Evolutionary conservation across 2,888 invertebrate genomes (phyloP), one percentile per base, ranked within the genome.

Genomic region (Neoaliturus tenellus): DNA sequence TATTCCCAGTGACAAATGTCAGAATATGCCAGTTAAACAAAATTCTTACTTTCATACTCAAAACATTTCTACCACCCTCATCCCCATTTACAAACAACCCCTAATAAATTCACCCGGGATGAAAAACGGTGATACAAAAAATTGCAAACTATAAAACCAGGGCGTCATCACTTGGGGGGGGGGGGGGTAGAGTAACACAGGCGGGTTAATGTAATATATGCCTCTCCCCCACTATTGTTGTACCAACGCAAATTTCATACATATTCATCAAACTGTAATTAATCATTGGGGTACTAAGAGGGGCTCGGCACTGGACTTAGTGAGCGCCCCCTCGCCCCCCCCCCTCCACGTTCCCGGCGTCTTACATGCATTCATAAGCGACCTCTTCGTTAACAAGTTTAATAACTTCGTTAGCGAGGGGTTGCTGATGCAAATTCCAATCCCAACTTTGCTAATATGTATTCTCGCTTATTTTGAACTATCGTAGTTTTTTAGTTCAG

Each of bases 221-320:
- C 44, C 75, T 35, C 39, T 33, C 31, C 31, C 41, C 28, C 51
- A 17, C 78, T 35, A 78, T 78, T 78, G 78, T 78, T 78, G 75
- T 75, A 35, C 78, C 78, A 31, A 78, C 78, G 55, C 78, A 78
- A 82, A 82, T 55, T 84, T 84, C 84, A 84, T 84, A 82, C 84
- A 84, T 84, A 84, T 84, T 84, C 84, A 84, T 81, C 84, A 78
- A 82, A 82, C 67, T 17, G 84, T 81, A 84, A 84, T 84, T 84
- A 84, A 84, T 84, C 84, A 84, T 80, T 41, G 71, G 69, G 81
- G 31, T 67, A 67, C 48, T 81, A 81, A 75, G 75, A 78, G 78
- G 78, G 82, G 73, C 33, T 82, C 73, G 35, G 71, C 82, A 51
- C 73, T 23, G 81, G 81, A 80, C 80, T 62, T 62, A 28, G 31